Conservation (phyloP, 1,140 invertebrate genomes). For the roundworm (Caenorhabditis elegans) region WBcel235 BX284604.4:8647501-8648000, state of each 20-base stretch:
- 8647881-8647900: too few relatives aligned
- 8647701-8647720: not conserved
- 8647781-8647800: not conserved
- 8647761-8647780: constrained; percentile 9
- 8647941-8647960: too few relatives aligned
- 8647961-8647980: not conserved
- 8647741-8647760: not conserved
- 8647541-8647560: constrained; percentile 15
- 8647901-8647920: not conserved
- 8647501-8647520: too few relatives aligned
- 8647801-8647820: not conserved
- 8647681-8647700: too few relatives aligned
- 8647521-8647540: not conserved
- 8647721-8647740: not conserved
- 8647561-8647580: constrained; percentile 5
- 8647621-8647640: not conserved
- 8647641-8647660: not conserved
- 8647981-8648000: constrained; percentile 13
- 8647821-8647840: constrained; percentile 13
- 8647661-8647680: too few relatives aligned
- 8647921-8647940: not conserved
- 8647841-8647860: not conserved
- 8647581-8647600: not conserved
- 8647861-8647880: not conserved
- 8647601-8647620: not conserved